These are phyloP conservation scores for Phenganax marumi DNA, from an alignment of 92 coral and sea anemone species.

Conservation along the genomic window DNA sequence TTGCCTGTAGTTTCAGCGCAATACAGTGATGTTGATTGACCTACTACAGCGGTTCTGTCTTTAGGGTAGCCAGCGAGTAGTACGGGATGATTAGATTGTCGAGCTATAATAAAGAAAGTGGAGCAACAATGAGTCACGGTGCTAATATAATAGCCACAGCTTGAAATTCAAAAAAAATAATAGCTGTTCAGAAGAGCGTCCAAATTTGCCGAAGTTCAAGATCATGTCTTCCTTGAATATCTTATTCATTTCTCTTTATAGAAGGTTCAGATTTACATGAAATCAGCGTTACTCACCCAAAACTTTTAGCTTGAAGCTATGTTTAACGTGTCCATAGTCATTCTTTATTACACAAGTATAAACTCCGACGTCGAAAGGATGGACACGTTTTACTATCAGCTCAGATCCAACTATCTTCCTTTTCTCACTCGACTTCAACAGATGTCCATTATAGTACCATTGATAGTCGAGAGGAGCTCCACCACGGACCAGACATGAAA, in stretches of 20 bases:
- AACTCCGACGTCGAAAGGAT: background rate
- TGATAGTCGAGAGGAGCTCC: slow-evolving; percentile 38
- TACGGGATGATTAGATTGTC: background rate
- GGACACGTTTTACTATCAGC: background rate
- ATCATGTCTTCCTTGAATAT: background rate
- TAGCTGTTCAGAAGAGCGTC: too few species aligned
- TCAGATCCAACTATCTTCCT: background rate
- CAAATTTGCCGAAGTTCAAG: background rate
- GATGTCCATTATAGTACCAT: slow-evolving; percentile 19
- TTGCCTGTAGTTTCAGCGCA: slow-evolving; percentile 11
- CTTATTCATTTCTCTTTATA: background rate
- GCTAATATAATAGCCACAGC: background rate
- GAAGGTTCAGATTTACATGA: background rate
- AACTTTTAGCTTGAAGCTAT: slow-evolving; percentile 26
- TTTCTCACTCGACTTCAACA: slow-evolving; percentile 5
- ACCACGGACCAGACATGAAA: slow-evolving; percentile 41
- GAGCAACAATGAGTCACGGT: background rate
- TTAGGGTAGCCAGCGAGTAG: slow-evolving; percentile 38
- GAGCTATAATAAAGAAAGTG: background rate
- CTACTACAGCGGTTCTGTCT: background rate
- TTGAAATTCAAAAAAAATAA: too few species aligned
- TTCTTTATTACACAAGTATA: slow-evolving; percentile 24
- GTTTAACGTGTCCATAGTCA: slow-evolving; percentile 23
- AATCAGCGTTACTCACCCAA: background rate
- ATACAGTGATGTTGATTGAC: background rate